Evolutionary conservation across 2,797 vertebrate species (phyloP).

Genomic region (Crypturellus tataupa): DNA sequence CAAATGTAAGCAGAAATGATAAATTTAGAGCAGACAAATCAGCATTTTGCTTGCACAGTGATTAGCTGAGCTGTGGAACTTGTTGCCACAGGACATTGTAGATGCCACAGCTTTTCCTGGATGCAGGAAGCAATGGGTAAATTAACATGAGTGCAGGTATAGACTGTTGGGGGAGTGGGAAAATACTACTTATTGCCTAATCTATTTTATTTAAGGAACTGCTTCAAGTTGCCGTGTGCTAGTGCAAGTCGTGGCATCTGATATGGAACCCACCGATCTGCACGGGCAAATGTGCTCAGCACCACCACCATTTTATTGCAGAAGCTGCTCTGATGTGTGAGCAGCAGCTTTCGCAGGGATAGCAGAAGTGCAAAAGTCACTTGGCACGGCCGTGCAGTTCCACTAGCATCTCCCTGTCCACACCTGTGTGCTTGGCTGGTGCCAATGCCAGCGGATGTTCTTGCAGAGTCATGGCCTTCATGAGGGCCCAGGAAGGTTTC

Average conservation of each 20-base stretch:
- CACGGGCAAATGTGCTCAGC: not conserved
- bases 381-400: not conserved
- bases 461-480: not conserved
- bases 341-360: not conserved
- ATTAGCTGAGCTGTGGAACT: slow-evolving; percentile 23
- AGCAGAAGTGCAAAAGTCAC: not conserved
- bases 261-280: not conserved
- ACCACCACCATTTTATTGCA: not conserved
- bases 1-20: slow-evolving; percentile 47
- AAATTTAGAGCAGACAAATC: not conserved
- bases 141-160: not conserved
- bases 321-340: not conserved
- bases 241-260: not conserved
- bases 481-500: not conserved
- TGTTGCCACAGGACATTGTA: slow-evolving; percentile 1
- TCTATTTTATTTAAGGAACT: not conserved
- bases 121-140: not conserved
- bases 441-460: not conserved
- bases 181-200: not conserved
- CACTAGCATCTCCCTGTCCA: not conserved
- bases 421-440: not conserved
- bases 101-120: not conserved
- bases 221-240: not conserved
- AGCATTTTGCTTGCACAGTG: not conserved
- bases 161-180: not conserved